Base-by-base conservation (phyloP, 2,797 vertebrate species). In the Pipistrellus pygmaeus region DNA sequence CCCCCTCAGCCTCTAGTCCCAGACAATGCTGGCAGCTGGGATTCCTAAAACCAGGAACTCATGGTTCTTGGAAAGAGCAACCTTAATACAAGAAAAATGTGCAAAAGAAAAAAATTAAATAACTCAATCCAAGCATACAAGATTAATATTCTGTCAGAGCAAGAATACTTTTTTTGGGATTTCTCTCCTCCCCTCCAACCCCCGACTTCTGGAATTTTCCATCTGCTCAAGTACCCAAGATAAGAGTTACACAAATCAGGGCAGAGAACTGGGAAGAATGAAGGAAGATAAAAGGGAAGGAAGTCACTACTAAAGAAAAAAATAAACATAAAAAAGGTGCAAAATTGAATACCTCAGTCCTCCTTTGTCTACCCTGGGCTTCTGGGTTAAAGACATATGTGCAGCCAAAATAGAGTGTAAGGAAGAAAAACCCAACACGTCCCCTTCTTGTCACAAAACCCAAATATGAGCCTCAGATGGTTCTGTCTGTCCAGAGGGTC, bases 61-160 rank as follows among this genome's bases (percentile, higher is more conserved):
- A 88, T 73, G 90, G 97, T 97, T 98, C 98, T 98, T 97, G 97
- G 97, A 97, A 98, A 97, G 97, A 97, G 84, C 97, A 97, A 98
- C 96, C 97, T 97, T 97, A 98, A 98, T 97, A 97, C 97, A 98
- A 98, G 96, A 95, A 98, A 98, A 94, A 97, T 98, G 98, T 98
- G 98, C 98, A 98, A 98, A 98, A 98, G 96, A 86, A 97, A 97
- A 91, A 95, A 96, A 94, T 98, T 98, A 98, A 98, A 98, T 98
- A 98, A 98, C 93, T 97, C 97, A 97, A 97, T 94, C 97, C 97
- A 97, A 86, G 91, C 96, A 97, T 98, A 97, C 93, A 98, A 97
- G 97, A 98, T 97, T 97, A 98, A 68, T 98, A 97, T 95, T 97
- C 94, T 89, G 96, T 97, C 97, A 97, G 89, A 97, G 95, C 97